These are phyloP conservation scores for Emydura subglobosa DNA, from an alignment of 2,113 vertebrate species.

Conservation along the genomic window DNA sequence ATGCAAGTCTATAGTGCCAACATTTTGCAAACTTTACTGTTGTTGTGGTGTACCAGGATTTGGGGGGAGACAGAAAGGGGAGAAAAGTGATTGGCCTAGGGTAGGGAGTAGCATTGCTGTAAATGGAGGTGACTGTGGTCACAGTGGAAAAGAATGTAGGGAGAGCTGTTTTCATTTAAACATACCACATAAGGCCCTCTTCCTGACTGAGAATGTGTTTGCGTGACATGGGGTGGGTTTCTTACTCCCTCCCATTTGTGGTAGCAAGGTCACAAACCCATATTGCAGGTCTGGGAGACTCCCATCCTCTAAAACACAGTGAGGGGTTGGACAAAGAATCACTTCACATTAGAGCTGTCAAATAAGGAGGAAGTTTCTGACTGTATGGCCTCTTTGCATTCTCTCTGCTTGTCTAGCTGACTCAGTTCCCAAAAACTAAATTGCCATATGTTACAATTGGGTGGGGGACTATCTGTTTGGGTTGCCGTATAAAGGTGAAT, in stretches of 20 bases:
- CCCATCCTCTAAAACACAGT: rapidly evolving
- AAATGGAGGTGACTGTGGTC: neutral
- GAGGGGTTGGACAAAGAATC: neutral
- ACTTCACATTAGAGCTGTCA: neutral
- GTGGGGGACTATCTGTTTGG: too few species aligned
- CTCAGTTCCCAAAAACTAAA: too few species aligned
- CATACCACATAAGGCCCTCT: neutral
- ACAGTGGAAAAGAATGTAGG: neutral
- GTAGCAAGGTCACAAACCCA: too few species aligned
- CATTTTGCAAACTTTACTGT: too few species aligned
- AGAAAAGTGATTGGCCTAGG: rapidly evolving
- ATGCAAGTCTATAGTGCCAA: too few species aligned
- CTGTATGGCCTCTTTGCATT: too few species aligned
- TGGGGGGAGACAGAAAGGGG: neutral
- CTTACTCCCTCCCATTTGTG: too few species aligned
- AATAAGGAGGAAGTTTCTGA: neutral
- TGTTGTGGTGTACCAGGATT: too few species aligned
- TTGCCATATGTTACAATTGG: too few species aligned
- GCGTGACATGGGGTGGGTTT: neutral
- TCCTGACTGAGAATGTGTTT: neutral
- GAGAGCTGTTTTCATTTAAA: neutral
- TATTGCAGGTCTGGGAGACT: rapidly evolving
- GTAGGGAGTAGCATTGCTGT: neutral
- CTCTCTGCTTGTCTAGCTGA: too few species aligned
- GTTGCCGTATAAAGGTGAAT: too few species aligned